Percentiles rank a stretch among this genome's conserved stretches.
Conservation (phyloP, 2,113 vertebrate genomes). For the Elaphurus davidianus region DNA sequence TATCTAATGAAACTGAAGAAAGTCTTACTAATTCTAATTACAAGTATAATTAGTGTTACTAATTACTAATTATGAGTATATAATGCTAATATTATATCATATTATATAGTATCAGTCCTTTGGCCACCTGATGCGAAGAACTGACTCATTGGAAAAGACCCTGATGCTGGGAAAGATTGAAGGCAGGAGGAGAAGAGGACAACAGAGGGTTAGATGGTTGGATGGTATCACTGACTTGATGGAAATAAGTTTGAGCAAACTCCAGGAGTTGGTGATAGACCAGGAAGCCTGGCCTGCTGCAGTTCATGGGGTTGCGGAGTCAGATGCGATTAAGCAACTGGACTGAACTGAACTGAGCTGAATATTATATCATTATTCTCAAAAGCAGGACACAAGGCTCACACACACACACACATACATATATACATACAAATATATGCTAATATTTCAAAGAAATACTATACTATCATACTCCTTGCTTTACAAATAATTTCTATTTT, state of each 20-base stretch:
- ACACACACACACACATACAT: background rate
- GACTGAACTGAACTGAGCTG: background rate
- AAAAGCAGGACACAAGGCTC: background rate
- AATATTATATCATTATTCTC: background rate
- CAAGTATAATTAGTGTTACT: background rate
- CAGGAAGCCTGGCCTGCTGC: background rate
- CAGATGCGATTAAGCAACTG: accelerated
- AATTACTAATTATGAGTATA: background rate
- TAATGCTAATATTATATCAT: background rate
- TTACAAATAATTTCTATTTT: background rate
- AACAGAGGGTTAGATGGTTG: background rate
- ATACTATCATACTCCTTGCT: background rate
- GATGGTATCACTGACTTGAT: background rate
- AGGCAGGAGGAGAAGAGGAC: background rate
- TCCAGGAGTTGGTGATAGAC: background rate
- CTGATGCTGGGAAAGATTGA: background rate
- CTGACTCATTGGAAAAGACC: background rate
- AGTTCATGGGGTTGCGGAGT: background rate
- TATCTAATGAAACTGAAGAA: background rate
- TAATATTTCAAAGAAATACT: background rate
- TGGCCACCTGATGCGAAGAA: background rate
- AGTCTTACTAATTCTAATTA: background rate
- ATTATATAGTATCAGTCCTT: background rate
- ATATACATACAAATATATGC: background rate
- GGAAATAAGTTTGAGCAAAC: background rate